A percentile compares a stretch with the other conserved stretches of the same genome.
phyloP scores from a whole-genome alignment of 1,140 invertebrate species.

The Heterodera schachtii region DNA sequence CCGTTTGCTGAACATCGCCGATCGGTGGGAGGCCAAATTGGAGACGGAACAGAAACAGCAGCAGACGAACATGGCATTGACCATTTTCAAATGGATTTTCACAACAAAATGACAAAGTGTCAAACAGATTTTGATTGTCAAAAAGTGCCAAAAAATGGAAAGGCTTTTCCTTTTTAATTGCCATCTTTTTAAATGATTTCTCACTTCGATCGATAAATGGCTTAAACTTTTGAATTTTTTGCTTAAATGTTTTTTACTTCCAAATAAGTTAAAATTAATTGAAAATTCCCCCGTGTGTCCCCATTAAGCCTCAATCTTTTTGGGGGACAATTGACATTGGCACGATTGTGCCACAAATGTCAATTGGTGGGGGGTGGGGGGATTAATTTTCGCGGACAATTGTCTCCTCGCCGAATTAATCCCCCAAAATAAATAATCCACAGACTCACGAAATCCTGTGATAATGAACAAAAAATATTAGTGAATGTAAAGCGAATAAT shows the following conservation, averaged over 20 bases:
- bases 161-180: background rate
- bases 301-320: background rate
- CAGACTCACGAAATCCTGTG: background rate
- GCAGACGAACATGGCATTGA: background rate
- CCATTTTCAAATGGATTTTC: background rate
- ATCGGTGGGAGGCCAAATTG: background rate
- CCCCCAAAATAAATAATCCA: background rate
- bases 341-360: background rate
- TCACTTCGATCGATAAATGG: too few relatives aligned
- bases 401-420: background rate
- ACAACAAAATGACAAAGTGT: background rate
- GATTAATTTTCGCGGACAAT: slow-evolving; percentile 2
- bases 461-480: too few relatives aligned
- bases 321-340: background rate
- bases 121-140: background rate
- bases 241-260: too few relatives aligned
- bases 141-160: too few relatives aligned
- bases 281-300: background rate
- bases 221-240: too few relatives aligned
- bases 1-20: background rate
- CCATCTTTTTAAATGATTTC: too few relatives aligned
- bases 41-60: background rate
- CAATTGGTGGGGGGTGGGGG: background rate
- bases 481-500: too few relatives aligned
- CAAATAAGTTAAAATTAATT: background rate